Evolutionary conservation across 2,888 invertebrate genomes (phyloP).

Genomic region (Drosophila niveifrons): DNA sequence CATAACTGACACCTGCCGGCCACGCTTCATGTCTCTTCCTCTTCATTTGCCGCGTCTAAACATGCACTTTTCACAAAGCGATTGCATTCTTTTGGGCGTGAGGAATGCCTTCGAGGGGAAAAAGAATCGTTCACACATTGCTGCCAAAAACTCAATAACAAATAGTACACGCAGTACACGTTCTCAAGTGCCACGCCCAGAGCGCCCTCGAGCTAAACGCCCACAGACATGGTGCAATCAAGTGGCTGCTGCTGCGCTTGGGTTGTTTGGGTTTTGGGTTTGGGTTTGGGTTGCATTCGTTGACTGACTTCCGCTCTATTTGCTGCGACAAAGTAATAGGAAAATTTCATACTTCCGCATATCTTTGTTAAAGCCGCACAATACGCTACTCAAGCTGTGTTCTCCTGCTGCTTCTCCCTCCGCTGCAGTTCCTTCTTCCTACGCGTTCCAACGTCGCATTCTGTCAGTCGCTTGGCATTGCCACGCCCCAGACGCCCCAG

Average conservation of each 20-base stretch:
- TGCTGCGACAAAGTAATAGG: conserved; percentile 77
- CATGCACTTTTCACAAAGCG: background rate
- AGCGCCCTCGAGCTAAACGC: conserved; percentile 6
- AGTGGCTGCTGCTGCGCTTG: conserved; percentile 49
- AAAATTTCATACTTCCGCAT: conserved; percentile 80
- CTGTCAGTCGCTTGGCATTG: conserved; percentile 15
- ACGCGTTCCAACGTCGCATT: background rate
- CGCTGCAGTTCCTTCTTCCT: background rate
- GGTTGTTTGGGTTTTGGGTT: background rate
- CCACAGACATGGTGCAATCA: conserved; percentile 63
- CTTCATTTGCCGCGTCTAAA: background rate
- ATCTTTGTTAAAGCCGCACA: conserved; percentile 68
- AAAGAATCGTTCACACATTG: conserved; percentile 8
- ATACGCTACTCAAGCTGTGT: conserved; percentile 36
- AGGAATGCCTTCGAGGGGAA: background rate
- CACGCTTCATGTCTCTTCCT: background rate
- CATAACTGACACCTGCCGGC: conserved; percentile 8
- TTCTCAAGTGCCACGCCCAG: conserved; percentile 33
- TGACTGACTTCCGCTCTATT: conserved; percentile 80
- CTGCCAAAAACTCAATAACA: conserved; percentile 16
- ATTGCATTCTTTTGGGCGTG: conserved; percentile 7
- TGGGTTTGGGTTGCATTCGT: conserved; percentile 56
- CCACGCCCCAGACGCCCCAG: conserved; percentile 65
- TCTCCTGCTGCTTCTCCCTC: background rate
- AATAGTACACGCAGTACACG: conserved; percentile 21